These are phyloP conservation scores for Dasysyrphus albostriatus DNA, from an alignment of 2,888 invertebrate genomes.

Conservation along the genomic window DNA sequence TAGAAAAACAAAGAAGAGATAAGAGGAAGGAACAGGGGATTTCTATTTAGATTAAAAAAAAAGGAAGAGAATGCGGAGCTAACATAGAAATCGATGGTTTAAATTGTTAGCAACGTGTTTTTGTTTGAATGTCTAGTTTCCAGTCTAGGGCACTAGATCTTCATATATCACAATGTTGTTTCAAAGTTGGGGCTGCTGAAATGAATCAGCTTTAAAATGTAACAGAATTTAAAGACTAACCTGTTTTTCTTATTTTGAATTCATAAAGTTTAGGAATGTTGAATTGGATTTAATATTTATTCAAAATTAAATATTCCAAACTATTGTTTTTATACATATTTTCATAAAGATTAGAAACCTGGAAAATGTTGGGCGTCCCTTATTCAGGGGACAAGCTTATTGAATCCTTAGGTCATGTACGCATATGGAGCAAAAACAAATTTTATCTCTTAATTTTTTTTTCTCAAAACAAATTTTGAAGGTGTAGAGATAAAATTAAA, in stretches of 20 bases:
- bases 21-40: not conserved
- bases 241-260: not conserved
- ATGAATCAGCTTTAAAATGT: not conserved
- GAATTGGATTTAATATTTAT: too few relatives aligned
- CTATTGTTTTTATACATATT: too few relatives aligned
- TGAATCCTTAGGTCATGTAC: too few relatives aligned
- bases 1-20: not conserved
- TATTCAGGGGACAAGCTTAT: too few relatives aligned
- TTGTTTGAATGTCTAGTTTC: slow-evolving; percentile 25
- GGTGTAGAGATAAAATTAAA: too few relatives aligned
- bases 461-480: too few relatives aligned
- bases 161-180: not conserved
- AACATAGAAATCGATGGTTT: slow-evolving; percentile 37
- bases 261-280: not conserved
- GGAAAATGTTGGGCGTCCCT: too few relatives aligned
- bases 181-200: not conserved
- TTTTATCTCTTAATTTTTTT: too few relatives aligned
- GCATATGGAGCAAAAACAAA: too few relatives aligned
- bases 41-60: slow-evolving; percentile 13
- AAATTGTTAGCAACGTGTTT: not conserved
- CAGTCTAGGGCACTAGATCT: slow-evolving; percentile 41
- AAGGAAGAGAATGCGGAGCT: slow-evolving; percentile 2
- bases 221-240: not conserved
- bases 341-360: too few relatives aligned
- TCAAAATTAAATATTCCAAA: too few relatives aligned